phyloP scores from a whole-genome alignment of 2,113 vertebrate species.

The Donacobius atricapilla region DNA sequence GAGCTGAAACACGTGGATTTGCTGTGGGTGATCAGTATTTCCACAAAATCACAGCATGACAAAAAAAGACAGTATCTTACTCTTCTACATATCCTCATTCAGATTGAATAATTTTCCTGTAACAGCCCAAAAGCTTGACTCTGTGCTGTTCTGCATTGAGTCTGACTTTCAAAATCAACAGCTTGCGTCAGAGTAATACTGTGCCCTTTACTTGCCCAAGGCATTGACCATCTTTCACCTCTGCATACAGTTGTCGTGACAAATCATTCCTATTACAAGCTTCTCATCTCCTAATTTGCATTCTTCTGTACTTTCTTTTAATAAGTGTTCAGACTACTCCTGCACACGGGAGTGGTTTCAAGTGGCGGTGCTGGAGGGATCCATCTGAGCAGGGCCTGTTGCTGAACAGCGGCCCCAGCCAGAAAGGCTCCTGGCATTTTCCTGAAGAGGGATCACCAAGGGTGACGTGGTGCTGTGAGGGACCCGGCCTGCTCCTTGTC shows the following conservation, averaged over 20 bases:
- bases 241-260: background rate
- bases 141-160: background rate
- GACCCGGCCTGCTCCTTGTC: background rate
- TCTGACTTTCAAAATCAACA: background rate
- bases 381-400: background rate
- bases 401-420: accelerated
- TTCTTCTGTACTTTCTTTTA: background rate
- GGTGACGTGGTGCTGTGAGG: accelerated
- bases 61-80: background rate
- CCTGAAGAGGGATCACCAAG: background rate
- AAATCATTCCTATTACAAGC: background rate
- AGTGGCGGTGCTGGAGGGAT: background rate
- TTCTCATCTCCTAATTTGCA: background rate
- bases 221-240: background rate
- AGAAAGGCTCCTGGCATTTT: background rate
- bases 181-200: background rate
- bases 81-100: background rate
- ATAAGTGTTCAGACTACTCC: background rate
- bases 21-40: background rate
- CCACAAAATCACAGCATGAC: background rate
- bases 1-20: background rate
- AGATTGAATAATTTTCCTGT: background rate
- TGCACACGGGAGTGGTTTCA: background rate
- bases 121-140: background rate
- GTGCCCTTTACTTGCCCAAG: background rate